Evolutionary conservation across 2,797 vertebrate species (phyloP).

Genomic region (Xenopus petersii): DNA sequence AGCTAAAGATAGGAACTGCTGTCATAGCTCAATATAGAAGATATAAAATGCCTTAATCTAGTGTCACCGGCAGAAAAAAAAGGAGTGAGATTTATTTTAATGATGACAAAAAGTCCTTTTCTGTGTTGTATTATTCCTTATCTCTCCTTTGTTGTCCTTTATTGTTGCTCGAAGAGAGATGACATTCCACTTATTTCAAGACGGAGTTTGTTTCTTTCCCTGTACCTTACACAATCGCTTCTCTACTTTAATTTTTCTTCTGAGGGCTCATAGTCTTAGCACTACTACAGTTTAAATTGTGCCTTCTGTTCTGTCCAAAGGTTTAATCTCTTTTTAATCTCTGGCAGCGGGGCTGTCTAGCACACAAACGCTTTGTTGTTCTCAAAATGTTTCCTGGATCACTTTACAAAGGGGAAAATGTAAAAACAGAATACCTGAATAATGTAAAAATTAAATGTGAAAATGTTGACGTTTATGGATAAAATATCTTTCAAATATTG

Average conservation of each 20-base stretch:
- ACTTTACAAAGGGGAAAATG: background rate
- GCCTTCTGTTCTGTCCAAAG: background rate
- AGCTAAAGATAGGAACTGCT: conserved; percentile 13
- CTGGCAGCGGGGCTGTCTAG: background rate
- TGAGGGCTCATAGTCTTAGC: background rate
- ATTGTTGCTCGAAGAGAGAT: background rate
- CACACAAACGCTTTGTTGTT: background rate
- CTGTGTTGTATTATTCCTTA: conserved; percentile 17
- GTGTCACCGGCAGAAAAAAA: conserved; percentile 18
- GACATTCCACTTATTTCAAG: conserved; percentile 18
- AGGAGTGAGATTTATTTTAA: conserved; percentile 1
- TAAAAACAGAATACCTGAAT: background rate
- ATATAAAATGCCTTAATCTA: conserved; percentile 28
- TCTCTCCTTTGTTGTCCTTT: conserved; percentile 12
- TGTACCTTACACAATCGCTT: background rate
- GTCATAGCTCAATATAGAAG: background rate
- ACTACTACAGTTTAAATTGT: background rate
- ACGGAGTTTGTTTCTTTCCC: background rate
- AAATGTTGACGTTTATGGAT: no score
- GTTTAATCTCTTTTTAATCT: conserved; percentile 22
- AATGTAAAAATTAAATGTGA: background rate
- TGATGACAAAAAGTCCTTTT: conserved; percentile 16
- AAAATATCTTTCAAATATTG: no score
- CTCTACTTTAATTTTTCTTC: background rate
- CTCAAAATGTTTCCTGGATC: background rate